Percentiles rank a stretch among this genome's conserved stretches.
Conservation (phyloP, 2,888 invertebrate genomes). For the Parelbella ahira region DNA sequence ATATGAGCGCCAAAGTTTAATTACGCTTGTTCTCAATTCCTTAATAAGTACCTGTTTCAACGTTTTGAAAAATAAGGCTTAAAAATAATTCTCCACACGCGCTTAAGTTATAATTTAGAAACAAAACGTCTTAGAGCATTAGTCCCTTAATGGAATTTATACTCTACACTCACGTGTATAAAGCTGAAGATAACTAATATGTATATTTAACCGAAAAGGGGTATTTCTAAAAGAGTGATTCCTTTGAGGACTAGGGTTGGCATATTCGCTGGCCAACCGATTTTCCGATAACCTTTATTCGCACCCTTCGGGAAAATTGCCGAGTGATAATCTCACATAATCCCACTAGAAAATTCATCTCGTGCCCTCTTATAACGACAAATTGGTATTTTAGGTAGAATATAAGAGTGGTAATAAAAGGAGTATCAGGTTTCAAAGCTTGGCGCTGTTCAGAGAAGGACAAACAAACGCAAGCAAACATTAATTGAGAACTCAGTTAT, state of each 20-base stretch:
- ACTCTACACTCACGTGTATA: background rate
- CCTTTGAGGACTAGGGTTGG: slow-evolving; percentile 20
- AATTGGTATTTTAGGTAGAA: too few species aligned
- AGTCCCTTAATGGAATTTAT: background rate
- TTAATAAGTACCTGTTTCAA: too few species aligned
- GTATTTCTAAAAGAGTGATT: slow-evolving; percentile 22
- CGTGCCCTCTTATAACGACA: too few species aligned
- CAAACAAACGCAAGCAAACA: too few species aligned
- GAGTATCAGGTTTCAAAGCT: too few species aligned
- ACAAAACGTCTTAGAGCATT: background rate
- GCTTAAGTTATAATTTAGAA: background rate
- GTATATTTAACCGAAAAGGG: slow-evolving; percentile 1
- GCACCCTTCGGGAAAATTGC: slow-evolving; percentile 11
- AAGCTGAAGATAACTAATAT: slow-evolving; percentile 3
- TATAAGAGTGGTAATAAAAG: too few species aligned
- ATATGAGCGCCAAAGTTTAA: too few species aligned
- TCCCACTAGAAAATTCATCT: background rate
- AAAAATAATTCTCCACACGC: slow-evolving; percentile 16
- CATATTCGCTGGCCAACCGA: slow-evolving; percentile 14
- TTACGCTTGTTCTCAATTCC: too few species aligned
- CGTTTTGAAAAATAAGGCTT: slow-evolving; percentile 18
- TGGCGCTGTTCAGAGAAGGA: too few species aligned
- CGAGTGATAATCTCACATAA: slow-evolving; percentile 17
- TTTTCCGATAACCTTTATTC: slow-evolving; percentile 22
- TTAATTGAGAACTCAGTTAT: too few species aligned